Conservation (phyloP, 1,140 invertebrate genomes). For the Plodia interpunctella region DNA sequence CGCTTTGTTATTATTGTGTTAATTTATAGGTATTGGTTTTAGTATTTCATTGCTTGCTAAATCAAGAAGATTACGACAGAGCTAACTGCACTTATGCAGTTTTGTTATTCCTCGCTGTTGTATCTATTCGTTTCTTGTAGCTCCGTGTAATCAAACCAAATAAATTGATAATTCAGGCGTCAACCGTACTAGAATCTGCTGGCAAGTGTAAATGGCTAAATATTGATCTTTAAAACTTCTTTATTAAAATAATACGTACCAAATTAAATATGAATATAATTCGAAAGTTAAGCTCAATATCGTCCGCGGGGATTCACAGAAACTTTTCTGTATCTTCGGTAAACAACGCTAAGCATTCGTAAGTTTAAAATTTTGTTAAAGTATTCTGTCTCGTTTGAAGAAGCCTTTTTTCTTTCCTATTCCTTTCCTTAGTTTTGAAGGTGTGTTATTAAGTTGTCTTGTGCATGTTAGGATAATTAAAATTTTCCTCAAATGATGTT, state of each 20-base stretch:
- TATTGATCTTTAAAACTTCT: not conserved
- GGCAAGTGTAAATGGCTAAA: not conserved
- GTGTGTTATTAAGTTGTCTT: too few species aligned
- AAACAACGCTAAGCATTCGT: slow-evolving; percentile 51
- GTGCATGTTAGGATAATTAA: too few species aligned
- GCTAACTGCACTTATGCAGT: not conserved
- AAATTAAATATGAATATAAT: slow-evolving; percentile 34
- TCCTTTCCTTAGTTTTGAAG: too few species aligned
- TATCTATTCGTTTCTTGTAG: not conserved
- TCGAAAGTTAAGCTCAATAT: slow-evolving; percentile 23
- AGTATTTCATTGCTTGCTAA: too few species aligned
- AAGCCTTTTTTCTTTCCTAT: too few species aligned
- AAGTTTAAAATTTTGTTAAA: slow-evolving; percentile 26
- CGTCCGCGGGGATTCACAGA: slow-evolving; percentile 25
- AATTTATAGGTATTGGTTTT: too few species aligned
- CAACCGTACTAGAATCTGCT: not conserved
- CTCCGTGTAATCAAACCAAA: not conserved
- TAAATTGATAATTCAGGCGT: not conserved
- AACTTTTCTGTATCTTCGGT: slow-evolving; percentile 43
- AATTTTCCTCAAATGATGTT: too few species aligned
- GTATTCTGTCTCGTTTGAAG: not conserved
- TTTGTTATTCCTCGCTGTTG: not conserved
- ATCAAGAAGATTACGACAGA: not conserved
- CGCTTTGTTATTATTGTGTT: too few species aligned
- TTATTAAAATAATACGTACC: not conserved